Evolutionary conservation across 1,140 invertebrate genomes (phyloP), one percentile per base, ranked within the genome.

Genomic region (Camponotus vicinus): DNA sequence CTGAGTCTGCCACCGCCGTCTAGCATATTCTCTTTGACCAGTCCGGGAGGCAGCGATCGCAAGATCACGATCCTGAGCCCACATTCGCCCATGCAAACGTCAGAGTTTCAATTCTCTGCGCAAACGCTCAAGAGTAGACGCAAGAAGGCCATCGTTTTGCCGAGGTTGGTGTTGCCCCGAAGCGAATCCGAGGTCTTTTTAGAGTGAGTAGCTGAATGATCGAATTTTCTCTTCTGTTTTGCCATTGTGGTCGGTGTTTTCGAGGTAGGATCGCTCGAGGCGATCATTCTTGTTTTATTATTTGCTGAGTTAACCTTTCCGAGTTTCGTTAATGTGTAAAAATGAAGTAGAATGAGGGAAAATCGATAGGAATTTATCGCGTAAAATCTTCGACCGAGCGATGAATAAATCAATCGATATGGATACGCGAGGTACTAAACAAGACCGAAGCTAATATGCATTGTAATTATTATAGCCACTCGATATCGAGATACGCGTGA

Each of bases 21-120:
- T 42, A 96, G 95, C 37, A 95, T 96, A 80, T 96, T 92, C 89
- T 95, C 88, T 63, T 91, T 92, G 90, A 96, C 95, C 67, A 96
- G 91, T 92, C 94, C 93, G 49, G 96, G 90, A 85, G 96, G 94
- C 87, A 96, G 96, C 42, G 96, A 97, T 76, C 92, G 96, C 21
- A 96, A 95, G 61, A 95, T 98, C 37, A 97, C 97, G 7, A 98
- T 97, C 64, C 94, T 97, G 57, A 97, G 97, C 63, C 97, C 97
- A 0, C 97, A 97, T 92, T 97, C 97, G 90, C 97, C 97, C 0
- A 93, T 96, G 11, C 95, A 95, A 6, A 93, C 96, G 37, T 94
- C 94, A 2, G 97, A 97, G 90, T 95, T 96, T 27, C 96, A 97
- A 87, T 95, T 96, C 37, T 94, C 96, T 21, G 91, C 93, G 3